These are phyloP conservation scores for Drosophila guanche DNA, from an alignment of 1,140 invertebrate genomes.

Conservation along the genomic window DNA sequence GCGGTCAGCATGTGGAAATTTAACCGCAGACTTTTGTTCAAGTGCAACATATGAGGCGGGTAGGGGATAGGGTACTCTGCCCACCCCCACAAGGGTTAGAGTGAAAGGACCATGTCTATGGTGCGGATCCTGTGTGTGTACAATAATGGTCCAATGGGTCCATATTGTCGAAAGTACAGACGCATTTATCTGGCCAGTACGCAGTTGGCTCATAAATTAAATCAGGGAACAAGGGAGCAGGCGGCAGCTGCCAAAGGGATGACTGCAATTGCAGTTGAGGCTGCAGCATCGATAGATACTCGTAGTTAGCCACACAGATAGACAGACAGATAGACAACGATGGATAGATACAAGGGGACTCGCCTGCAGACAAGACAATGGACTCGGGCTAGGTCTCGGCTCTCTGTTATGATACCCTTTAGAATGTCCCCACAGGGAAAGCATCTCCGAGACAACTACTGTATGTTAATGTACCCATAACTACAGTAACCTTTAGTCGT, in stretches of 20 bases:
- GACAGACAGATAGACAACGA: slow-evolving; percentile 42
- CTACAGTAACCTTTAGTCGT: too few relatives aligned
- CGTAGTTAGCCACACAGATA: slow-evolving; percentile 26
- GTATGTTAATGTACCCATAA: background rate
- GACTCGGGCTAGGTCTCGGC: slow-evolving; percentile 16
- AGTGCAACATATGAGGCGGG: slow-evolving; percentile 53
- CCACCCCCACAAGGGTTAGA: background rate
- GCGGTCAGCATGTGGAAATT: slow-evolving; percentile 67
- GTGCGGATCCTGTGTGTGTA: background rate
- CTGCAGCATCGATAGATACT: slow-evolving; percentile 47
- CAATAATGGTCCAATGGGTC: slow-evolving; percentile 39
- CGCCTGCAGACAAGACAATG: slow-evolving; percentile 51
- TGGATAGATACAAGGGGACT: slow-evolving; percentile 39
- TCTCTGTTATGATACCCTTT: too few relatives aligned
- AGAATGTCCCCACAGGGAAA: too few relatives aligned
- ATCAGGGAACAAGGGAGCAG: slow-evolving; percentile 45
- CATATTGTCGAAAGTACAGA: slow-evolving; percentile 74
- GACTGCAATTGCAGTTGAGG: slow-evolving; percentile 50
- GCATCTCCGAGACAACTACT: slow-evolving; percentile 2
- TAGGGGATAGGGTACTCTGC: too few relatives aligned
- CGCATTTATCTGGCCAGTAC: slow-evolving; percentile 70
- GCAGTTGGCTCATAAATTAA: slow-evolving; percentile 72
- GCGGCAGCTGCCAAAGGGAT: background rate
- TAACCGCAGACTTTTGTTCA: slow-evolving; percentile 69
- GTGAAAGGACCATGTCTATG: background rate